Percentiles rank a stretch among this genome's conserved stretches.
These are phyloP conservation scores for Mastomys coucha DNA, from an alignment of 2,113 vertebrate genomes.

Conservation along the genomic window DNA sequence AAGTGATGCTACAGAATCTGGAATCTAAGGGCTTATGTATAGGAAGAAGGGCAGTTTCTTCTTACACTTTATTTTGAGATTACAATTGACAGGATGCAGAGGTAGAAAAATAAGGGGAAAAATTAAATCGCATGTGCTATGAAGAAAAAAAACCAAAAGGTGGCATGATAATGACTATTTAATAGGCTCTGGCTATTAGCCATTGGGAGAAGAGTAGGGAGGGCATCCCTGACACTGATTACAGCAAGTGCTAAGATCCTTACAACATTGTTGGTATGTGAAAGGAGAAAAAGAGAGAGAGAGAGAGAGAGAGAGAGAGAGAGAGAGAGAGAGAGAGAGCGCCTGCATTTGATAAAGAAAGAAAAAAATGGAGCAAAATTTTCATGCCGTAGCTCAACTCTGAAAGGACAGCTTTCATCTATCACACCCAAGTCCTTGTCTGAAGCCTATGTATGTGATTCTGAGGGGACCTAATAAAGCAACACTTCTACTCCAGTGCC, in stretches of 20 bases:
- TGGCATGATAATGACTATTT: neutral
- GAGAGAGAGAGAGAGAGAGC: neutral
- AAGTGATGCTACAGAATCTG: conserved; percentile 26
- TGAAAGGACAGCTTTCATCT: neutral
- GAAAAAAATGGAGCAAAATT: neutral
- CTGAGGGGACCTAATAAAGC: too few species aligned
- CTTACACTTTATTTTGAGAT: neutral
- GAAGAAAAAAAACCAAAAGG: neutral
- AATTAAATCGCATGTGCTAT: neutral
- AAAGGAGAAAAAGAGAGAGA: neutral
- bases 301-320: neutral
- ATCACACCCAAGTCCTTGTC: neutral
- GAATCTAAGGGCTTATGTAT: neutral
- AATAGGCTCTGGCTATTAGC: neutral
- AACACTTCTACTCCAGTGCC: too few species aligned
- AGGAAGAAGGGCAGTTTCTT: conserved; percentile 30
- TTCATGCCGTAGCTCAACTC: neutral
- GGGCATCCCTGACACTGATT: neutral
- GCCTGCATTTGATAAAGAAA: neutral
- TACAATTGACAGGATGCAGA: neutral
- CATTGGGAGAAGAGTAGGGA: neutral
- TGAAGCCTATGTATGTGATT: neutral
- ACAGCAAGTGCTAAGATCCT: neutral
- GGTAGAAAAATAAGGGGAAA: neutral
- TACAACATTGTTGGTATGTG: neutral